Conservation (phyloP, 2,113 vertebrate species). For the Crotalus viridis region DNA sequence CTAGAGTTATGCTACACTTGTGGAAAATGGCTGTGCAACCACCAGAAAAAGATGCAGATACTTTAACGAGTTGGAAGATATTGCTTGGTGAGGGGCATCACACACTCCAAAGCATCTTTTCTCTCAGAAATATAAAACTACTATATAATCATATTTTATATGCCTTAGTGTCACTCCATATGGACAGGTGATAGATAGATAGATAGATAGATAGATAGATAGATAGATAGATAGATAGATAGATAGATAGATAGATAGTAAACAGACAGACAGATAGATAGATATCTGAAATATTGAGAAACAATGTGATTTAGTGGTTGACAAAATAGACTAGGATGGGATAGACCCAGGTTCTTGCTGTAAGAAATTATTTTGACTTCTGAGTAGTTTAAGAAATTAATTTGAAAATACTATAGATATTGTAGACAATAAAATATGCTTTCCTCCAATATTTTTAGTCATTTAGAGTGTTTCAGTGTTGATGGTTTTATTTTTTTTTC, state of each 20-base stretch:
- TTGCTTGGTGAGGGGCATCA: background rate
- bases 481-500: background rate
- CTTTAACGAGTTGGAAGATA: background rate
- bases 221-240: no score
- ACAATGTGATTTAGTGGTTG: background rate
- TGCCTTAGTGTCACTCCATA: background rate
- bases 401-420: slow-evolving; percentile 17
- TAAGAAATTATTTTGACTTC: slow-evolving; percentile 52
- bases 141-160: background rate
- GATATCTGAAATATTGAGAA: background rate
- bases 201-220: background rate
- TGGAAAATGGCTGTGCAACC: background rate
- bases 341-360: background rate
- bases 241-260: background rate
- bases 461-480: background rate
- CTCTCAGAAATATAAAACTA: background rate
- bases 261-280: background rate
- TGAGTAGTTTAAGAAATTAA: slow-evolving; percentile 40
- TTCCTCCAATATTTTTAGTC: slow-evolving; percentile 3
- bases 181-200: background rate
- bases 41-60: background rate
- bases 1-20: background rate
- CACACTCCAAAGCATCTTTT: background rate
- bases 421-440: background rate
- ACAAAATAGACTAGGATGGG: background rate